These are phyloP conservation scores for Meganola albula DNA, from an alignment of 2,888 invertebrate genomes.

Conservation along the genomic window DNA sequence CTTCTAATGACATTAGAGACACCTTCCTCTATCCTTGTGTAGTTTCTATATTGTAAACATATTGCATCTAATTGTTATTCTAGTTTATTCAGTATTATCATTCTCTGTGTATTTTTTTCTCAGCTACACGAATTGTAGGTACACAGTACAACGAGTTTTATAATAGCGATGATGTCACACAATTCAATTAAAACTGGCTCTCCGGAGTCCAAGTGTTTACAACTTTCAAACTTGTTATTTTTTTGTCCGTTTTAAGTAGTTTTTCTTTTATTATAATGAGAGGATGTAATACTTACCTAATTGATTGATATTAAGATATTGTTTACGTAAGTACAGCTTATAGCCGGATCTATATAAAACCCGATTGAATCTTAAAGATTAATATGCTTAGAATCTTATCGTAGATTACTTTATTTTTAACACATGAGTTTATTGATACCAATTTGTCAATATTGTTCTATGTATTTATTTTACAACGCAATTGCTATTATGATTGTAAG, in stretches of 20 bases:
- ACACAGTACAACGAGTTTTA: conserved; percentile 28
- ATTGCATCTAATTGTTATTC: too few relatives aligned
- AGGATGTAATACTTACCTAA: conserved; percentile 15
- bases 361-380: conserved; percentile 19
- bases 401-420: conserved; percentile 16
- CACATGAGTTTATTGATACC: too few relatives aligned
- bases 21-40: too few relatives aligned
- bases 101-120: too few relatives aligned
- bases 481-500: too few relatives aligned
- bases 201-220: conserved; percentile 26
- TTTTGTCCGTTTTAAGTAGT: conserved; percentile 31
- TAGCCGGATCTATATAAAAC: conserved; percentile 21
- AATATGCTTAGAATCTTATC: conserved; percentile 14
- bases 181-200: conserved; percentile 25
- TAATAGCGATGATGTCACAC: conserved; percentile 44
- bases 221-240: conserved; percentile 39
- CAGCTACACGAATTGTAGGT: too few relatives aligned
- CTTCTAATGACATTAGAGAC: too few relatives aligned
- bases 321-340: conserved; percentile 17
- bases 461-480: too few relatives aligned
- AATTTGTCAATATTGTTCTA: too few relatives aligned
- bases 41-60: too few relatives aligned
- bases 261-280: conserved; percentile 28
- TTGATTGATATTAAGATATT: conserved; percentile 15
- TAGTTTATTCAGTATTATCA: too few relatives aligned